Percentiles rank a stretch among this genome's conserved stretches.
phyloP scores from a whole-genome alignment of 2,888 invertebrate species.

The Dysmachus trigonus region DNA sequence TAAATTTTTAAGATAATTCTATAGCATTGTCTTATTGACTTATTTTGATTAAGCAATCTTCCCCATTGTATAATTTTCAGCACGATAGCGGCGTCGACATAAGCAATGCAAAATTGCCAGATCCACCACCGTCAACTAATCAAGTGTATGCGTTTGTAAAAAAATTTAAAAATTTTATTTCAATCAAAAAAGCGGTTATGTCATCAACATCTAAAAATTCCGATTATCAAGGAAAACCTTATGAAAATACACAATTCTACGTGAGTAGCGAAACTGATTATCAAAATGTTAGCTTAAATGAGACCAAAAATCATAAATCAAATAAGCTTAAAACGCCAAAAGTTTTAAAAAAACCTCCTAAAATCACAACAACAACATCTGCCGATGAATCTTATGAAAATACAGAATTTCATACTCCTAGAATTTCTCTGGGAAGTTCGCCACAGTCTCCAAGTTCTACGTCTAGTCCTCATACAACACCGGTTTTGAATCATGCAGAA shows the following conservation, averaged over 20 bases:
- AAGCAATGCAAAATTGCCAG: slow-evolving; percentile 68
- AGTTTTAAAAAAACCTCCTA: slow-evolving; percentile 41
- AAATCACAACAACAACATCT: slow-evolving; percentile 8
- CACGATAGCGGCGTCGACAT: slow-evolving; percentile 67
- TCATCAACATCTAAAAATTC: slow-evolving; percentile 54
- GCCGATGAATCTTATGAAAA: slow-evolving; percentile 57
- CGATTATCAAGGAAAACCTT: slow-evolving; percentile 54
- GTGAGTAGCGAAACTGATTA: slow-evolving; percentile 48
- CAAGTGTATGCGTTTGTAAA: slow-evolving; percentile 76
- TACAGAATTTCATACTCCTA: slow-evolving; percentile 54
- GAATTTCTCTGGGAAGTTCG: background rate
- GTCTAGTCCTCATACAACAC: background rate
- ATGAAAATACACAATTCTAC: slow-evolving; percentile 60
- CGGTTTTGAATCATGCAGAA: background rate
- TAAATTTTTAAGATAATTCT: background rate
- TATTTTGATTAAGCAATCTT: slow-evolving; percentile 1
- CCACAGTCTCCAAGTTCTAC: slow-evolving; percentile 30
- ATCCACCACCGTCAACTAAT: slow-evolving; percentile 68
- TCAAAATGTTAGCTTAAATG: slow-evolving; percentile 35
- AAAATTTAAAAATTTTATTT: slow-evolving; percentile 72
- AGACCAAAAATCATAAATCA: background rate
- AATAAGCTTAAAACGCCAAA: slow-evolving; percentile 46
- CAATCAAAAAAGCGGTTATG: slow-evolving; percentile 59
- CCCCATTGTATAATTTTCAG: slow-evolving; percentile 53
- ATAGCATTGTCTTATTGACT: background rate